Conservation (phyloP, 2,888 invertebrate species). For the Conchocele bisecta region DNA sequence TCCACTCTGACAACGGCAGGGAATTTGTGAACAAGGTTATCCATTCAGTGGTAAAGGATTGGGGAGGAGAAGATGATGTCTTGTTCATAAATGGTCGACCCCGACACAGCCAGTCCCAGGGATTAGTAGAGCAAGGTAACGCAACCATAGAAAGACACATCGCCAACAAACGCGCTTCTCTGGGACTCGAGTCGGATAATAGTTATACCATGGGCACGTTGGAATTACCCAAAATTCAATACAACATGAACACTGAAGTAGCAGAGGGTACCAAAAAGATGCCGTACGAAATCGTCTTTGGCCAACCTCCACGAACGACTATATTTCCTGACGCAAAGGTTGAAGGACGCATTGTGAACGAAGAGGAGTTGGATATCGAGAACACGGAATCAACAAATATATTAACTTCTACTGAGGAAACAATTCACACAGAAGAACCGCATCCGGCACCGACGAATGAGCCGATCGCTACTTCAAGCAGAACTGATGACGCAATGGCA, state of each 20-base stretch:
- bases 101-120: slow-evolving; percentile 33
- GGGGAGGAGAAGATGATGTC: slow-evolving; percentile 1
- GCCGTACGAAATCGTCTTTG: slow-evolving; percentile 21
- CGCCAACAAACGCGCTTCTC: slow-evolving; percentile 6
- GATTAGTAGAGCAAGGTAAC: slow-evolving; percentile 35
- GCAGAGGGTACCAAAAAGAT: slow-evolving; percentile 2
- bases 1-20: slow-evolving; percentile 44
- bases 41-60: slow-evolving; percentile 20
- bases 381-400: too few relatives aligned
- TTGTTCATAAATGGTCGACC: slow-evolving; percentile 26
- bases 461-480: too few relatives aligned
- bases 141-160: slow-evolving; percentile 15
- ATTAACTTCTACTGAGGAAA: too few relatives aligned
- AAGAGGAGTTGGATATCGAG: slow-evolving; percentile 1
- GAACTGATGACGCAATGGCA: too few relatives aligned
- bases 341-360: not conserved
- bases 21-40: slow-evolving; percentile 45
- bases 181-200: not conserved
- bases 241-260: slow-evolving; percentile 18
- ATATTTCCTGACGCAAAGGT: slow-evolving; percentile 2
- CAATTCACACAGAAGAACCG: too few relatives aligned
- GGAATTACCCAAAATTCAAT: slow-evolving; percentile 8
- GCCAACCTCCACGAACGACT: slow-evolving; percentile 7
- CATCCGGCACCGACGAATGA: too few relatives aligned
- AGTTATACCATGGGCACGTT: not conserved